Conservation (phyloP, 2,888 invertebrate genomes). For the Deilephila elpenor region DNA sequence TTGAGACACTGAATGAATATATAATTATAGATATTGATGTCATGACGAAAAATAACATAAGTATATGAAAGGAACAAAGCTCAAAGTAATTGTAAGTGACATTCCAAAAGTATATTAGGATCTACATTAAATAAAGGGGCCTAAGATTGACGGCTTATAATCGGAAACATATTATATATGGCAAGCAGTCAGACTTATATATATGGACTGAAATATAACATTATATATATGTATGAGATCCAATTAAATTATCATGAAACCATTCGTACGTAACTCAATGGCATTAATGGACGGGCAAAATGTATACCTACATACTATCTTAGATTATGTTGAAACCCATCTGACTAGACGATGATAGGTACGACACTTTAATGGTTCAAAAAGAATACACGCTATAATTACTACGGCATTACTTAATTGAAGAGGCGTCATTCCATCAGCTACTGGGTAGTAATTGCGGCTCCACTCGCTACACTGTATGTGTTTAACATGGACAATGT, state of each 20-base stretch:
- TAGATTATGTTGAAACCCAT: constrained; percentile 26
- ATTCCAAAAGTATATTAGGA: too few species aligned
- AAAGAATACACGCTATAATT: constrained; percentile 48
- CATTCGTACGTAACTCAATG: neutral
- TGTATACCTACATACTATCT: constrained; percentile 19
- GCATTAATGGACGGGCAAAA: constrained; percentile 2
- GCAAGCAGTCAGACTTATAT: too few species aligned
- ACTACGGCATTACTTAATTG: constrained; percentile 48
- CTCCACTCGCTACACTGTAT: neutral
- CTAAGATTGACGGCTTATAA: too few species aligned
- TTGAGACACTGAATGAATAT: too few species aligned
- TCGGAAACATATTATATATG: too few species aligned
- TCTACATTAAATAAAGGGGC: too few species aligned
- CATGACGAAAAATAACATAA: too few species aligned
- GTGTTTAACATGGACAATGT: constrained; percentile 7
- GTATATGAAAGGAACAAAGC: too few species aligned
- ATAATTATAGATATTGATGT: too few species aligned
- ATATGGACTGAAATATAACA: neutral
- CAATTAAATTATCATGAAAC: neutral
- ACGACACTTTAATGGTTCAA: constrained; percentile 48
- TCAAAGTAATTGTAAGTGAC: too few species aligned
- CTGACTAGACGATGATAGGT: constrained; percentile 44
- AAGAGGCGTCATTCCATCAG: constrained; percentile 45
- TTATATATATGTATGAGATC: neutral
- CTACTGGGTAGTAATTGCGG: constrained; percentile 12